Evolutionary conservation across 2,888 invertebrate species (phyloP).

Genomic region (Byasa hedistus): DNA sequence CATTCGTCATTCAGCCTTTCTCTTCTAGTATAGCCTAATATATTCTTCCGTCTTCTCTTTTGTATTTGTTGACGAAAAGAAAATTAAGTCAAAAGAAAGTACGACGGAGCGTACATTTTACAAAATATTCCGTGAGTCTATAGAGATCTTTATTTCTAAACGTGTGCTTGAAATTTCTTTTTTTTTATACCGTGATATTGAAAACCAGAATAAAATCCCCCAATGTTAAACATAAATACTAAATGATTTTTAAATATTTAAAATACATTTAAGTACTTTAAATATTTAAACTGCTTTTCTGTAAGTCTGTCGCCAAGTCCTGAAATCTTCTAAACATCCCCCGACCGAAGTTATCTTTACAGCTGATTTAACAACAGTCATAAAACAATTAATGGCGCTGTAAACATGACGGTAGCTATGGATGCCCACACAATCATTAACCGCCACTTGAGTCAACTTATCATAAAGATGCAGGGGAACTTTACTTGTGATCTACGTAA

Average conservation of each 20-base stretch:
- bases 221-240: no score
- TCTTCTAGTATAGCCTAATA: no score
- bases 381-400: constrained; percentile 71
- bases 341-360: constrained; percentile 62
- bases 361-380: constrained; percentile 58
- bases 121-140: no score
- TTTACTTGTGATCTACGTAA: constrained; percentile 27
- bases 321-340: constrained; percentile 61
- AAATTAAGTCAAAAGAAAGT: no score
- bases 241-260: neutral
- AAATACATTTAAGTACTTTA: neutral
- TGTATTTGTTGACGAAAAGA: no score
- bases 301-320: constrained; percentile 42
- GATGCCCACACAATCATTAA: constrained; percentile 43
- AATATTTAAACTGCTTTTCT: constrained; percentile 22
- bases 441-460: constrained; percentile 50
- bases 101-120: no score
- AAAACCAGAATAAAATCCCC: no score
- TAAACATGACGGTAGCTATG: constrained; percentile 63
- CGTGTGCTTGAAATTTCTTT: no score
- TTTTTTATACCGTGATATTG: no score
- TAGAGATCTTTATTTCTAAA: no score
- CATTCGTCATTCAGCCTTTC: no score
- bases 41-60: no score
- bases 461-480: constrained; percentile 40